Evolutionary conservation across 2,888 invertebrate genomes (phyloP).

Genomic region (Campaea margaritaria): DNA sequence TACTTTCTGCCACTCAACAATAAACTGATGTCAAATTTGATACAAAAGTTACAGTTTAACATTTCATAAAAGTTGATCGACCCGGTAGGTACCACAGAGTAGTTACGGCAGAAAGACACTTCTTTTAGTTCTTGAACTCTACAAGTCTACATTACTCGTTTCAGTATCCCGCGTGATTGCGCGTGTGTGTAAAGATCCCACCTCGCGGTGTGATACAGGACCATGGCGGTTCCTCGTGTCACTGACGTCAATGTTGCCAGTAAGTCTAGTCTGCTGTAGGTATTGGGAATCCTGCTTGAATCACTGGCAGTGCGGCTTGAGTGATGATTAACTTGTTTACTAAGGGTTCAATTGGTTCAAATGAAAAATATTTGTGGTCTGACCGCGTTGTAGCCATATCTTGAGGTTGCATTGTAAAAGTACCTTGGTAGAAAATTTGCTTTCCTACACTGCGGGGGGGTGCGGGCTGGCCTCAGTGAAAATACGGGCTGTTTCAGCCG

Average conservation of each 20-base stretch:
- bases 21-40: too few species aligned
- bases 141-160: too few species aligned
- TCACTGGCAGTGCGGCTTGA: constrained; percentile 8
- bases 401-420: neutral
- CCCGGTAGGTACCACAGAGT: too few species aligned
- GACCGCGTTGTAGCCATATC: neutral
- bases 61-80: too few species aligned
- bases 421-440: too few species aligned
- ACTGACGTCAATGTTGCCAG: constrained; percentile 19
- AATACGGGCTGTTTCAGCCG: too few species aligned
- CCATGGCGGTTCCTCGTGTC: constrained; percentile 1
- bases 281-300: constrained; percentile 15
- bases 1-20: too few species aligned
- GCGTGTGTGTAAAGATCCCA: neutral
- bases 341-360: neutral
- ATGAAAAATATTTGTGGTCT: constrained; percentile 4
- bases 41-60: too few species aligned
- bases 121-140: too few species aligned
- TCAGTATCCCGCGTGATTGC: neutral
- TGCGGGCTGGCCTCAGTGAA: too few species aligned
- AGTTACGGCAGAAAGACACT: too few species aligned
- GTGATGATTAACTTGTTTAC: constrained; percentile 24
- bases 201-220: neutral
- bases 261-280: constrained; percentile 13
- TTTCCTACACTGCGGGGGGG: too few species aligned